phyloP scores from a whole-genome alignment of 2,113 vertebrate genomes.

The Andinoacara biseriatus region DNA sequence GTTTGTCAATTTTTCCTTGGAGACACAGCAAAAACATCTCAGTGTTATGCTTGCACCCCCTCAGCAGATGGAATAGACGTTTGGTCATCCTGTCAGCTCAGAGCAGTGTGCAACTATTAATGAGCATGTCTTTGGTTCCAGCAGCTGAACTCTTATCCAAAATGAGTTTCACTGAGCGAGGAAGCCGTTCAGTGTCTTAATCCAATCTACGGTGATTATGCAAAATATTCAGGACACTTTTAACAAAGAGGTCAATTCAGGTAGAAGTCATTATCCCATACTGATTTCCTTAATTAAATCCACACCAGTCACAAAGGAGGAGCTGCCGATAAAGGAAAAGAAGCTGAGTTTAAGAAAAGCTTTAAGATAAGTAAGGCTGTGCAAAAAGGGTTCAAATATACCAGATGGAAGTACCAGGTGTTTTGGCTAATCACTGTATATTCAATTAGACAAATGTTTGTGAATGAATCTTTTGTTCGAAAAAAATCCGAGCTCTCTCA shows the following conservation, averaged over 20 bases:
- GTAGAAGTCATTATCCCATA: constrained; percentile 51
- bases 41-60: constrained; percentile 22
- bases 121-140: constrained; percentile 5
- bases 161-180: constrained; percentile 5
- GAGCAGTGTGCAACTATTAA: constrained; percentile 9
- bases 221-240: constrained; percentile 41
- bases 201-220: constrained; percentile 46
- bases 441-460: constrained; percentile 26
- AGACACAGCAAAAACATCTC: constrained; percentile 53
- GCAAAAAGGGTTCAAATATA: neutral
- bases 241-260: constrained; percentile 41
- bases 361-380: constrained; percentile 38
- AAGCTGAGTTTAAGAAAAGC: constrained; percentile 46
- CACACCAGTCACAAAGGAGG: constrained; percentile 36
- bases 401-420: constrained; percentile 1
- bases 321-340: constrained; percentile 36
- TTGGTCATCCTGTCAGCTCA: constrained; percentile 16
- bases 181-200: constrained; percentile 25
- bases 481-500: constrained; percentile 16
- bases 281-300: constrained; percentile 65
- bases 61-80: constrained; percentile 22
- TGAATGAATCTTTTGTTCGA: constrained; percentile 10
- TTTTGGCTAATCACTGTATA: constrained; percentile 6
- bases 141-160: constrained; percentile 5
- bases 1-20: constrained; percentile 37